Conservation (phyloP, 1,140 invertebrate genomes). For the Lordiphosa collinella region DNA sequence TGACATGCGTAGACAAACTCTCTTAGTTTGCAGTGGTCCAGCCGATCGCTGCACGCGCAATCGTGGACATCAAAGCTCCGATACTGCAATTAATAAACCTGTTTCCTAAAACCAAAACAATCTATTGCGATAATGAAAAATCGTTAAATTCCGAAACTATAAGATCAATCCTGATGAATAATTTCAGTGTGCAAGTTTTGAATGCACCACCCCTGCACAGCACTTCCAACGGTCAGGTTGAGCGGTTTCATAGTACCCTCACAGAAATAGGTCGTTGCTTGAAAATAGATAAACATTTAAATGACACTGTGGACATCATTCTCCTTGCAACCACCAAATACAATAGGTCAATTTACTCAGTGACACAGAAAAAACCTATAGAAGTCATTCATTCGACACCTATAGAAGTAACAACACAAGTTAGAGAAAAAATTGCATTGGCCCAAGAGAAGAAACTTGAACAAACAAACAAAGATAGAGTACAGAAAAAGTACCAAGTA, state of each 20-base stretch:
- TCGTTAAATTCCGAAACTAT: too few relatives aligned
- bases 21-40: constrained; percentile 12
- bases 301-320: neutral
- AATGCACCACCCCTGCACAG: too few relatives aligned
- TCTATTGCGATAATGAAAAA: neutral
- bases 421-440: constrained; percentile 3
- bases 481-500: neutral
- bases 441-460: constrained; percentile 1
- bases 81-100: neutral
- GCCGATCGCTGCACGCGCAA: constrained; percentile 4
- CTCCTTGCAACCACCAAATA: constrained; percentile 12
- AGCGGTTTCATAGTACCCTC: neutral
- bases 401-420: neutral
- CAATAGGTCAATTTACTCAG: constrained; percentile 9
- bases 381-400: constrained; percentile 2
- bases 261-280: neutral
- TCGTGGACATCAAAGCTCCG: constrained; percentile 1
- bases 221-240: too few relatives aligned
- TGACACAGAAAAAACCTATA: constrained; percentile 2
- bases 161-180: too few relatives aligned
- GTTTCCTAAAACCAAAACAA: constrained; percentile 1
- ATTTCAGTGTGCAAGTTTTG: too few relatives aligned
- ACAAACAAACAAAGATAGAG: neutral
- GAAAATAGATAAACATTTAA: constrained; percentile 5
- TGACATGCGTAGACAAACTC: constrained; percentile 4